Base-by-base conservation (phyloP, 23 tunicate genomes). In the Botrylloides violaceus region DNA sequence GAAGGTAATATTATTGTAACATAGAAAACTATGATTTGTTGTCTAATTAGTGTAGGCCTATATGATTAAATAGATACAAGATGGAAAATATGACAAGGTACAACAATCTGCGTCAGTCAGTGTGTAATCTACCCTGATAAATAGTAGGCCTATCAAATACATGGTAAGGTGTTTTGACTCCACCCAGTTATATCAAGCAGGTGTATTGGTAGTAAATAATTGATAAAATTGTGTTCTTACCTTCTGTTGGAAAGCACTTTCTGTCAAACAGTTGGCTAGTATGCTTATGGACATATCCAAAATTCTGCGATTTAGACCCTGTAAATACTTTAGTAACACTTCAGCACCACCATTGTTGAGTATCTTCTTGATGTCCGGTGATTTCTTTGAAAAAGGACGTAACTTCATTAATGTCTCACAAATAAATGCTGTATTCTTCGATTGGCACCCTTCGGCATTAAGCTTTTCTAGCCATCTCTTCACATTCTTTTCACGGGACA, bases 271-370 rank as follows among this genome's bases (percentile, higher is more conserved):
- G 58, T 68, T 68, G 1, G 74, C 74, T 1, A 68, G 47, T 22
- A 68, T 68, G 28, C 74, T 68, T 26, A 39, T 68, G 0, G 74
- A 4, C 36, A 68, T 36, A 28, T 68, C 74, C 7, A 68, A 31
- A 37, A 68, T 68, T 28, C 30, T 68, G 36, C 12, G 27, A 25
- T 68, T 68, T 22, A 56, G 57, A 35, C 32, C 37, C 58, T 68
- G 74, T 20, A 68, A 12, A 24, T 35, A 43, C 28, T 38, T 38
- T 19, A 68, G 57, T 20, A 68, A 43, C 20, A 39, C 36, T 23
- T 43, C 1, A 37, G 37, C 28, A 25, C 74, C 74, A 12, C n/a
- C 74, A 20, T 43, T 7, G 21, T 1, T 5, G 15, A 19, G 22
- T 4, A 68, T 2, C 25, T 38, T 36, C 7, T 43, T 39, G 0